Evolutionary conservation across 1,140 invertebrate genomes (phyloP).

Genomic region (Neodiprion virginianus): DNA sequence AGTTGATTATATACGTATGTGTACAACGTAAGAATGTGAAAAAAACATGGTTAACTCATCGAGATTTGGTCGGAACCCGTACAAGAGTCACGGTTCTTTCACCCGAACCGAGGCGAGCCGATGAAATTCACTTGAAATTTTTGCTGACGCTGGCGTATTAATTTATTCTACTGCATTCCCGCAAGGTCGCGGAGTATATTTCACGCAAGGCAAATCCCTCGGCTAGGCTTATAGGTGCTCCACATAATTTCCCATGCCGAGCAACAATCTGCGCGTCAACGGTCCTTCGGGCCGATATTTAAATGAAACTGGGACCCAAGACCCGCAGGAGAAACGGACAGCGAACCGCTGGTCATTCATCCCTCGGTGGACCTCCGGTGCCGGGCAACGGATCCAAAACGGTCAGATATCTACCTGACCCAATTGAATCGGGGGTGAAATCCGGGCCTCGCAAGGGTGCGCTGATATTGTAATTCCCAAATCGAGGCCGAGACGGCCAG

Average conservation of each 20-base stretch:
- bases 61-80: too few relatives aligned
- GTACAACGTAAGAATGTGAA: too few relatives aligned
- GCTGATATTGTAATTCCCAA: constrained; percentile 27
- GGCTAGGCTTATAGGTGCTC: not conserved
- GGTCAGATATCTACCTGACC: constrained; percentile 39
- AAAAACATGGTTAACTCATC: too few relatives aligned
- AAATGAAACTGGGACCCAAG: not conserved
- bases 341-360: not conserved
- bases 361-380: constrained; percentile 9
- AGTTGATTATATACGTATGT: too few relatives aligned
- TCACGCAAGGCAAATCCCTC: not conserved
- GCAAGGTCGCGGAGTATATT: not conserved
- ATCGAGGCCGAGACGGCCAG: constrained; percentile 12
- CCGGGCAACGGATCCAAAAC: constrained; percentile 25
- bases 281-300: not conserved
- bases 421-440: constrained; percentile 25
- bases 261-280: not conserved
- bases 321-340: not conserved
- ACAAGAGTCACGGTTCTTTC: not conserved
- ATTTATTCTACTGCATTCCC: not conserved
- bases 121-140: not conserved
- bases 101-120: not conserved
- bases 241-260: not conserved
- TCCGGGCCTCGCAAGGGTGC: constrained; percentile 26
- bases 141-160: not conserved